These are phyloP conservation scores for Anser cygnoides DNA, from an alignment of 2,113 vertebrate genomes.

Conservation along the genomic window DNA sequence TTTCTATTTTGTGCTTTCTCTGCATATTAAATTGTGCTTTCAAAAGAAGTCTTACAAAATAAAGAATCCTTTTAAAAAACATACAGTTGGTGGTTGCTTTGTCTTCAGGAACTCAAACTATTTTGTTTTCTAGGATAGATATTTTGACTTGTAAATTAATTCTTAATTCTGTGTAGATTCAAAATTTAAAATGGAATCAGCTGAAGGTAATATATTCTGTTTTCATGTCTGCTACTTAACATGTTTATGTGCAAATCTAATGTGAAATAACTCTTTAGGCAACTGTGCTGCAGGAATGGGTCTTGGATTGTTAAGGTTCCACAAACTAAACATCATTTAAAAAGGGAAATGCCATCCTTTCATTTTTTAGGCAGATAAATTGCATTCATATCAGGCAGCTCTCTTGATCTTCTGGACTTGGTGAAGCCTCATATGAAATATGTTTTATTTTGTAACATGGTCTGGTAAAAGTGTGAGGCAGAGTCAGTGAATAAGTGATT, in stretches of 20 bases:
- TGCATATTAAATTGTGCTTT: not conserved
- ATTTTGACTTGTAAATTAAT: not conserved
- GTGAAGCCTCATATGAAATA: not conserved
- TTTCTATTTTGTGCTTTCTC: not conserved
- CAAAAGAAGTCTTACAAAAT: not conserved
- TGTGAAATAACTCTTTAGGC: not conserved
- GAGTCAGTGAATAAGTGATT: not conserved
- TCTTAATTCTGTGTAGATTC: not conserved
- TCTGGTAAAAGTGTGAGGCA: not conserved
- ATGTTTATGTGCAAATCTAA: not conserved
- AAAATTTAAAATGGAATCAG: not conserved
- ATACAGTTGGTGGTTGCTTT: not conserved
- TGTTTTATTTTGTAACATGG: not conserved
- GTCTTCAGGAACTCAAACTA: not conserved
- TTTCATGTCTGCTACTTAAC: not conserved
- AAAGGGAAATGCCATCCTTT: fast-evolving
- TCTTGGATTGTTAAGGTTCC: not conserved
- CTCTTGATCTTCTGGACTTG: not conserved
- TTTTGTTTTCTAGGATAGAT: not conserved
- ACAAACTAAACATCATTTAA: not conserved
- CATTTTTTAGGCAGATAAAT: not conserved
- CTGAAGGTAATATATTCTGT: not conserved
- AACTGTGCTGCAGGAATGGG: not conserved
- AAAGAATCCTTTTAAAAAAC: not conserved
- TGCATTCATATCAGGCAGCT: not conserved